Base-by-base conservation (phyloP, 1,140 invertebrate species). In the Ylistrum balloti region DNA sequence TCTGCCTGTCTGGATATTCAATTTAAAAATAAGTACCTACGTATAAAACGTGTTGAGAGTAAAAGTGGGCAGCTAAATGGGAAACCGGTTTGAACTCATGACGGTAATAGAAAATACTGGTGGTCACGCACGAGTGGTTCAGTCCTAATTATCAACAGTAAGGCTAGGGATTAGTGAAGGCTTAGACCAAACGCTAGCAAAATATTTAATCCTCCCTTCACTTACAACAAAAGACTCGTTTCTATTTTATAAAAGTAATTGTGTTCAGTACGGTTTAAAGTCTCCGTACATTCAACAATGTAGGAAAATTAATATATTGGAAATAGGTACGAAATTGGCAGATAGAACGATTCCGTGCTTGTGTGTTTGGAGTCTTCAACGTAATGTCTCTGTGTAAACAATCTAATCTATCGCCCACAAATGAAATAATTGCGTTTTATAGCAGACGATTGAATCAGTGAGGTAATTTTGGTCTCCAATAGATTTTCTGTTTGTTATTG, bases 181-280 rank as follows among this genome's bases (percentile, higher is more conserved):
- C n/a, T 74, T 74, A 74, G 22, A 74, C 56, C 56, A 17, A 74
- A 74, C 56, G n/a, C 56, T 74, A 74, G 22, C 56, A 28, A 74
- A 74, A 74, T 74, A 74, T 74, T 74, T 74, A 74, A 74, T 74
- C 56, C 56, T n/a, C 7, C 56, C 56, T 74, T 28, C 56, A 74
- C 56, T 7, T 74, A 17, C 17, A 74, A 74, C 56, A 74, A 74
- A 74, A 74, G 56, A 28, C 56, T 28, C 56, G 56, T 74, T 74
- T 28, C 56, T 74, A 74, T 74, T 74, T 74, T 74, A 28, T 74
- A 74, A 74, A 74, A 74, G 56, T 74, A 74, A 74, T 74, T 74
- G 56, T 74, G 56, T 74, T 74, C 28, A 3, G 56, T 7, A 9
- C 22, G 56, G 56, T 74, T 74, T 74, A 74, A 74, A 74, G 56